phyloP scores from a whole-genome alignment of 2,797 vertebrate genomes.

The Eulemur coronatus region DNA sequence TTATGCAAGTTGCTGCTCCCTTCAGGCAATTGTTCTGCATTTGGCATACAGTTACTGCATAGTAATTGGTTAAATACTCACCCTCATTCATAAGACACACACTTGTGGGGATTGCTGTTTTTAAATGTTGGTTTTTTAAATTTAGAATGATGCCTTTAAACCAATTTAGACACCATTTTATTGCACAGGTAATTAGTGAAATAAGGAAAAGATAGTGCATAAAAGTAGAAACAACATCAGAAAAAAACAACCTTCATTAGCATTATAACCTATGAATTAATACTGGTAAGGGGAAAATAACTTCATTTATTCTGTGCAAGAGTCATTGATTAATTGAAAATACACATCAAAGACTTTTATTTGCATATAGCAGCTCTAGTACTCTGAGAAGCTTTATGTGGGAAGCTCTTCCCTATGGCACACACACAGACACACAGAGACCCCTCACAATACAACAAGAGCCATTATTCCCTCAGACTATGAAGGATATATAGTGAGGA shows the following conservation, averaged over 20 bases:
- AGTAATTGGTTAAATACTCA: slow-evolving; percentile 45
- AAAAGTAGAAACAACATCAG: slow-evolving; percentile 35
- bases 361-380: not conserved
- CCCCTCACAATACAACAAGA: not conserved
- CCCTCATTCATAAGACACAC: slow-evolving; percentile 36
- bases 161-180: slow-evolving; percentile 7
- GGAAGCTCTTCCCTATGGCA: not conserved
- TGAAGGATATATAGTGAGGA: not conserved
- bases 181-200: slow-evolving; percentile 61
- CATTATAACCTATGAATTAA: slow-evolving; percentile 32
- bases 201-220: slow-evolving; percentile 48
- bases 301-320: slow-evolving; percentile 29
- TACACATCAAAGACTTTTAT: slow-evolving; percentile 35
- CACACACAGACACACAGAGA: not conserved
- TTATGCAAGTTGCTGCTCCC: slow-evolving; percentile 12
- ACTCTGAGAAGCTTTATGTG: not conserved
- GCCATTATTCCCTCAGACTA: not conserved
- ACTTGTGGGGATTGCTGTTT: slow-evolving; percentile 13
- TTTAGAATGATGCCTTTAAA: slow-evolving; percentile 48
- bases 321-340: slow-evolving; percentile 56
- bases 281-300: slow-evolving; percentile 18
- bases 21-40: slow-evolving; percentile 25
- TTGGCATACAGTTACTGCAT: not conserved
- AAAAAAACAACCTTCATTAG: not conserved
- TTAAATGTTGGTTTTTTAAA: slow-evolving; percentile 27